These are phyloP conservation scores for Latrodectus elegans DNA, from an alignment of 2,888 invertebrate genomes.

Conservation along the genomic window DNA sequence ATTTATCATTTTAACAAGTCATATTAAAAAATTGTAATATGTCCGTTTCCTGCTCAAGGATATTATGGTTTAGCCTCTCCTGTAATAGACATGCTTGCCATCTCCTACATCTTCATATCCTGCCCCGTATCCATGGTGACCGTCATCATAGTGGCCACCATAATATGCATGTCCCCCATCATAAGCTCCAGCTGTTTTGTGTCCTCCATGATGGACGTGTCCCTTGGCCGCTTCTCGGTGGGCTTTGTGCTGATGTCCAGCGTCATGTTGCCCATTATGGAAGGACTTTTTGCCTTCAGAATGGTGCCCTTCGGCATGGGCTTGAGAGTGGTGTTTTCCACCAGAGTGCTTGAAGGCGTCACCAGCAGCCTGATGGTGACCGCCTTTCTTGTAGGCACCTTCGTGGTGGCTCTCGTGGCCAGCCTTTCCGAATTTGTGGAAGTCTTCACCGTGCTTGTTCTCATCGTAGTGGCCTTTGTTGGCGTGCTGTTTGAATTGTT, in stretches of 20 bases:
- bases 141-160: constrained; percentile 24
- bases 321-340: constrained; percentile 31
- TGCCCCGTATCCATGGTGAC: constrained; percentile 17
- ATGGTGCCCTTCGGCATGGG: constrained; percentile 57
- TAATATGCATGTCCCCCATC: constrained; percentile 27
- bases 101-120: constrained; percentile 47
- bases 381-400: constrained; percentile 50
- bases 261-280: constrained; percentile 44
- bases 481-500: constrained; percentile 54
- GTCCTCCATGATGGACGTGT: constrained; percentile 45
- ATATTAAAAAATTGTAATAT: too few species aligned
- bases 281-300: constrained; percentile 38
- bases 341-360: constrained; percentile 45
- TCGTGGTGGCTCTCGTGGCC: constrained; percentile 48
- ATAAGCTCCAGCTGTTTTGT: constrained; percentile 27
- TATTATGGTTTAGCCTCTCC: constrained; percentile 32
- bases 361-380: constrained; percentile 47
- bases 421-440: constrained; percentile 61
- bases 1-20: too few species aligned
- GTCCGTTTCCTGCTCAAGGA: not conserved
- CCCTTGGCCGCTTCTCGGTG: constrained; percentile 44
- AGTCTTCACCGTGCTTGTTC: constrained; percentile 57
- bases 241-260: constrained; percentile 41
- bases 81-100: constrained; percentile 43
- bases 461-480: constrained; percentile 62